Evolutionary conservation across 2,797 vertebrate genomes (phyloP).

Genomic region (Paguma larvata): DNA sequence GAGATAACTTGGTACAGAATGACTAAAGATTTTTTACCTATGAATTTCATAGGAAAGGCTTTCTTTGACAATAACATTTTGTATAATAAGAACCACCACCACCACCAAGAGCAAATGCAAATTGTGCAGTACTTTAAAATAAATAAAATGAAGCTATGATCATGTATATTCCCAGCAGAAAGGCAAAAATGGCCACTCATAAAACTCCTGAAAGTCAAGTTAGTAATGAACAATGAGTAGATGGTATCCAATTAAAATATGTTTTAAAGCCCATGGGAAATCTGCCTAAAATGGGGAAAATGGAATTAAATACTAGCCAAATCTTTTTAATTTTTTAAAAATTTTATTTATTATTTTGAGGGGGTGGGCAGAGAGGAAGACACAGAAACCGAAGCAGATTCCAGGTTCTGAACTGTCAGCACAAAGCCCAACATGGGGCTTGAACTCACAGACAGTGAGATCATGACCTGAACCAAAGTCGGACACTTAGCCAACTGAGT

Average conservation of each 20-base stretch:
- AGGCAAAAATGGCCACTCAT: conserved; percentile 3
- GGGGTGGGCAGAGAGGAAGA: no score
- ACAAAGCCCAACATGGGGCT: no score
- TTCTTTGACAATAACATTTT: conserved; percentile 9
- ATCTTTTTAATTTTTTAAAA: background rate
- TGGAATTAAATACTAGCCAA: background rate
- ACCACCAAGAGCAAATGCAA: background rate
- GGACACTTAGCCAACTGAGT: no score
- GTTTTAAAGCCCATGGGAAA: conserved; percentile 45
- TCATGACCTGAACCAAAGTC: no score
- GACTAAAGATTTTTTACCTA: background rate
- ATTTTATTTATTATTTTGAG: no score
- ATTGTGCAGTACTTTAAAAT: conserved; percentile 9
- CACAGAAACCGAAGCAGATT: no score
- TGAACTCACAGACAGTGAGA: no score
- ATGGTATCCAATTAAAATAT: conserved; percentile 30
- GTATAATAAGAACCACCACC: background rate
- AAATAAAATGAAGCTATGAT: conserved; percentile 19
- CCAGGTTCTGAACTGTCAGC: no score
- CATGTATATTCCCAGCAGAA: background rate
- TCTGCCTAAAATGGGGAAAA: background rate
- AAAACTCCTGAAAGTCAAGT: conserved; percentile 17
- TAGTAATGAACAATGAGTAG: conserved; percentile 24
- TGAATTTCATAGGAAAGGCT: background rate
- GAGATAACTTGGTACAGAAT: background rate